These are phyloP conservation scores for Novumbra hubbsi DNA, from an alignment of 2,797 vertebrate species.

Conservation along the genomic window DNA sequence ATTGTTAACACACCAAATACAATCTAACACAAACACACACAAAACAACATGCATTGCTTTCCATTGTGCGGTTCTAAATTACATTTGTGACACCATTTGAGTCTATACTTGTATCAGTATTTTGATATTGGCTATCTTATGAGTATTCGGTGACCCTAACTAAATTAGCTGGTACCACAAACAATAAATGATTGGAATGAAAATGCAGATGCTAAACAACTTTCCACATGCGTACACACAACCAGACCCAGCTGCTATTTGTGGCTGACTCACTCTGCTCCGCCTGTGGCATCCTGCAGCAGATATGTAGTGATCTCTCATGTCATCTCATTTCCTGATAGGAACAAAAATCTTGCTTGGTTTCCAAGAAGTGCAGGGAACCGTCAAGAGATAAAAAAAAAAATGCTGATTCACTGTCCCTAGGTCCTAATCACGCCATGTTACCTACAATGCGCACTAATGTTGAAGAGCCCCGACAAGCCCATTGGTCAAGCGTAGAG, in stretches of 20 bases:
- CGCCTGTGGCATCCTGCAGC: neutral
- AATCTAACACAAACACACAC: too few relatives aligned
- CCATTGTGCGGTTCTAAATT: too few relatives aligned
- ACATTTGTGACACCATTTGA: too few relatives aligned
- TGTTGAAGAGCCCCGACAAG: neutral
- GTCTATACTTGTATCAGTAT: too few relatives aligned
- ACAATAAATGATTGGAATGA: neutral
- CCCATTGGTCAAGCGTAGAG: neutral
- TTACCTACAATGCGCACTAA: neutral
- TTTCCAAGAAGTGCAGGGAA: conserved; percentile 32
- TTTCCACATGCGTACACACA: neutral
- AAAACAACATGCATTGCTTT: too few relatives aligned
- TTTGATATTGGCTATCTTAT: too few relatives aligned
- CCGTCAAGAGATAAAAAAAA: conserved; percentile 12
- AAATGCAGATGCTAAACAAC: neutral
- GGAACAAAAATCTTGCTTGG: conserved; percentile 18
- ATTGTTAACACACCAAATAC: too few relatives aligned
- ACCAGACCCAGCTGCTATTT: neutral
- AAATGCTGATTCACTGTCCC: conserved; percentile 26
- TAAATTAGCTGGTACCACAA: too few relatives aligned
- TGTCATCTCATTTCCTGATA: conserved; percentile 28
- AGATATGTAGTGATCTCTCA: neutral
- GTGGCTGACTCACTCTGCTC: neutral
- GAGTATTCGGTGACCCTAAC: too few relatives aligned
- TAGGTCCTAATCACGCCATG: neutral